A percentile compares a stretch with the other conserved stretches of the same genome.
These are phyloP conservation scores for Phoeniculus purpureus DNA, from an alignment of 2,797 vertebrate genomes.

Conservation along the genomic window DNA sequence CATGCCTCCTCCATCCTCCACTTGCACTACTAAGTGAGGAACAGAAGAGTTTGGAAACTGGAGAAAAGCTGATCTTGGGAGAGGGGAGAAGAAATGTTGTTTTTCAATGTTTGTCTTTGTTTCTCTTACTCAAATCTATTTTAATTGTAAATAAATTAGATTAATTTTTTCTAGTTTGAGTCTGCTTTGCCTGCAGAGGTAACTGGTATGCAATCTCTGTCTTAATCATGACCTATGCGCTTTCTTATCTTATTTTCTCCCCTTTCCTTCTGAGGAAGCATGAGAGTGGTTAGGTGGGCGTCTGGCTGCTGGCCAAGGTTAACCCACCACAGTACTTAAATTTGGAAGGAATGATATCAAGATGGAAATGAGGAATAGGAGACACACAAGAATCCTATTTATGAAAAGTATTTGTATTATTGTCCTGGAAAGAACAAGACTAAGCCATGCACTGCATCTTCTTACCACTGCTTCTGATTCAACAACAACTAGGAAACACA, in stretches of 20 bases:
- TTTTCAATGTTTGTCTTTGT: background rate
- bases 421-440: background rate
- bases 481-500: background rate
- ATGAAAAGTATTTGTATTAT: background rate
- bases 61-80: background rate
- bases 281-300: background rate
- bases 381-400: background rate
- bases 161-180: background rate
- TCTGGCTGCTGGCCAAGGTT: background rate
- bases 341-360: background rate
- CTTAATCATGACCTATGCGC: background rate
- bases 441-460: background rate
- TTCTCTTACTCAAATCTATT: background rate
- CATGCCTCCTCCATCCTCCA: rapidly evolving
- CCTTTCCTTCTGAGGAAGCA: background rate
- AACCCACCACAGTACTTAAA: background rate
- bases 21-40: rapidly evolving
- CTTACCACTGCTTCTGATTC: background rate
- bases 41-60: background rate
- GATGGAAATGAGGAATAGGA: background rate
- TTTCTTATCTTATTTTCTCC: background rate
- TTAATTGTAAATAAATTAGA: background rate
- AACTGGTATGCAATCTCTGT: background rate
- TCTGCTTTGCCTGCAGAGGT: background rate
- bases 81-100: background rate